Percentiles rank a stretch among this genome's conserved stretches.
Conservation (phyloP, 1,140 invertebrate genomes). For the Drosophila lacertosa region DNA sequence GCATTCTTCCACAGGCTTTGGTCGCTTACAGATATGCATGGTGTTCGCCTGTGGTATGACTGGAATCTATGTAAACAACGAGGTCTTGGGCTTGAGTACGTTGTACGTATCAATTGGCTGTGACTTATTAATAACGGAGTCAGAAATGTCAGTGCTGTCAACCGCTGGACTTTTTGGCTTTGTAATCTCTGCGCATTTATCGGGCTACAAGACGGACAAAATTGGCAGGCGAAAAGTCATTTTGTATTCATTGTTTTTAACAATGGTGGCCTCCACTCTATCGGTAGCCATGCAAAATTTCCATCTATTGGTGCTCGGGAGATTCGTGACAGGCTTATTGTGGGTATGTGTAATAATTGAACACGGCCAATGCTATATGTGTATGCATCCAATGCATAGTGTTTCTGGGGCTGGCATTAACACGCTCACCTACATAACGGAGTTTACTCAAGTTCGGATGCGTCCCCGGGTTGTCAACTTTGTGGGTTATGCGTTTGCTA, state of each 20-base stretch:
- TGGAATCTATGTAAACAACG: neutral
- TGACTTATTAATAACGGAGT: neutral
- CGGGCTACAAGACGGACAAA: constrained; percentile 25
- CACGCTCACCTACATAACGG: constrained; percentile 16
- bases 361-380: neutral
- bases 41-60: neutral
- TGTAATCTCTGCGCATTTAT: constrained; percentile 1
- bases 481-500: neutral
- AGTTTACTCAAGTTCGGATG: neutral
- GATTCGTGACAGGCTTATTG: constrained; percentile 19
- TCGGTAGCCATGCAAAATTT: constrained; percentile 19
- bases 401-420: neutral
- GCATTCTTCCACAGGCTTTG: constrained; percentile 6
- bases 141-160: neutral
- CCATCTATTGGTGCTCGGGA: constrained; percentile 5
- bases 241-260: constrained; percentile 1
- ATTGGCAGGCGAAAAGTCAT: constrained; percentile 19
- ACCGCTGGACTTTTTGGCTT: constrained; percentile 3
- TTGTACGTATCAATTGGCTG: neutral
- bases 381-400: neutral
- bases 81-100: constrained; percentile 3
- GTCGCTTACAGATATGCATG: constrained; percentile 3
- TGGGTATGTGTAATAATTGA: constrained; percentile 3
- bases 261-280: neutral
- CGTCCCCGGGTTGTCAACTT: constrained; percentile 8